These are phyloP conservation scores for Drosophila malerkotliana DNA, from an alignment of 1,140 invertebrate genomes.

Conservation along the genomic window DNA sequence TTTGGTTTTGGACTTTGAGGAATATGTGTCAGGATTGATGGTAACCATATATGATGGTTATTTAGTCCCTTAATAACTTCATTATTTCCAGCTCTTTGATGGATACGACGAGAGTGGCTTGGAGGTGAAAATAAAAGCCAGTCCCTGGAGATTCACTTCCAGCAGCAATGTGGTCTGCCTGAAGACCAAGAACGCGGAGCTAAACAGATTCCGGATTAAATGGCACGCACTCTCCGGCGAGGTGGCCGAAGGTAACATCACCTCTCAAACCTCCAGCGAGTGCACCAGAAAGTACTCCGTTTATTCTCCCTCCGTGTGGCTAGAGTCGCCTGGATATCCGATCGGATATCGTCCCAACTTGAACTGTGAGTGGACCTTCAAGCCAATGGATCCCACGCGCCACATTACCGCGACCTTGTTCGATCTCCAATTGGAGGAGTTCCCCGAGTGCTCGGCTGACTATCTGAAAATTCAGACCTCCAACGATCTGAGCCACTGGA, in stretches of 20 bases:
- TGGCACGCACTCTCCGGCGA: slow-evolving; percentile 84
- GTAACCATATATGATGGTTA: slow-evolving; percentile 27
- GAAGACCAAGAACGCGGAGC: slow-evolving; percentile 81
- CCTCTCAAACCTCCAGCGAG: slow-evolving; percentile 2
- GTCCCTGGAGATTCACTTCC: slow-evolving; percentile 85
- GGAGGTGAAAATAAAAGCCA: slow-evolving; percentile 83
- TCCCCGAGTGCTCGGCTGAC: slow-evolving; percentile 85
- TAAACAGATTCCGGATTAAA: slow-evolving; percentile 85
- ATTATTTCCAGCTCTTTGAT: slow-evolving; percentile 84
- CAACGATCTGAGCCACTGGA: slow-evolving; percentile 57
- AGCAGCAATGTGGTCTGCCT: slow-evolving; percentile 88
- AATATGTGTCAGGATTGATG: slow-evolving; percentile 62
- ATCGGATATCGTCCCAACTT: slow-evolving; percentile 88
- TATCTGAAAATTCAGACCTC: slow-evolving; percentile 83
- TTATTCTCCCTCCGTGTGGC: slow-evolving; percentile 26
- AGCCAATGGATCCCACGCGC: slow-evolving; percentile 84
- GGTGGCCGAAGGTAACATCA: slow-evolving; percentile 14
- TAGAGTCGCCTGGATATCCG: slow-evolving; percentile 92
- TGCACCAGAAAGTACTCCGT: slow-evolving; percentile 41
- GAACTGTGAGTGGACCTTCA: slow-evolving; percentile 92
- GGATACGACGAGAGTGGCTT: slow-evolving; percentile 88
- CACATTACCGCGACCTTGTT: slow-evolving; percentile 86
- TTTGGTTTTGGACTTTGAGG: slow-evolving; percentile 49
- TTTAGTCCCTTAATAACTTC: not conserved
- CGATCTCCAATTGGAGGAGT: slow-evolving; percentile 85